Base-by-base conservation (phyloP, 2,888 invertebrate species). In the Unio delphinus region DNA sequence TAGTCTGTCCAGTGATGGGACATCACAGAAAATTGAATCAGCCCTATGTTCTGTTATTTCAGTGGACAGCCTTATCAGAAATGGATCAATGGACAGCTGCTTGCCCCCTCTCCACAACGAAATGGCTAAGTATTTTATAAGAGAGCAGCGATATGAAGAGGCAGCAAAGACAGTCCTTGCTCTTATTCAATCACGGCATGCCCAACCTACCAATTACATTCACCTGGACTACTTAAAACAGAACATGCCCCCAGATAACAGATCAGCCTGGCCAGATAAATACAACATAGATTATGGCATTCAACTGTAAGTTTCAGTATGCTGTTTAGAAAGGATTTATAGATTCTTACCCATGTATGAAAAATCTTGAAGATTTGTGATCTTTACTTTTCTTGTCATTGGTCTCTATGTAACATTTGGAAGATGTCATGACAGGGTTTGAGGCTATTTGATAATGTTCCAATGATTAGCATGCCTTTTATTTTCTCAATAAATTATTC, bases 251-350 rank as follows among this genome's bases (percentile, higher is more conserved):
- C 64, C 70, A n/a, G 60, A 67, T 58, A 56, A 63, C 30, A 69
- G 60, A 11, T 61, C 75, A 45, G 63, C 71, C 3, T 67, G 80
- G n/a, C 74, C 76, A 17, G 55, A 67, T n/a, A 73, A 78, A 57
- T 68, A 67, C 56, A 79, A 76, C 1, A 56, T 84, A 45, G 73
- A 75, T 55, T 73, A 79, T 73, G 80, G 78, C 45, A 68, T 83
- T 7, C 70, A 79, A 59, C 59, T 61, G 80, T 80, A 69, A 59
- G 74, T 67, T 6, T 56, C 55, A 64, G 4, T 64, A 57, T 28
- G 60, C 23, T 20, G 28, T 20, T 26, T 23, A 0, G n/a, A 55
- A 56, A 23, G 4, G 59, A 18, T 59, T 11, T 23, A 59, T 59
- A 15, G 11, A 45, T 45, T 45, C 45, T 45, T 15, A 1, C 45